A percentile compares a stretch with the other conserved stretches of the same genome.
These are phyloP conservation scores for Craseonycteris thonglongyai DNA, from an alignment of 2,113 vertebrate genomes.

Conservation along the genomic window DNA sequence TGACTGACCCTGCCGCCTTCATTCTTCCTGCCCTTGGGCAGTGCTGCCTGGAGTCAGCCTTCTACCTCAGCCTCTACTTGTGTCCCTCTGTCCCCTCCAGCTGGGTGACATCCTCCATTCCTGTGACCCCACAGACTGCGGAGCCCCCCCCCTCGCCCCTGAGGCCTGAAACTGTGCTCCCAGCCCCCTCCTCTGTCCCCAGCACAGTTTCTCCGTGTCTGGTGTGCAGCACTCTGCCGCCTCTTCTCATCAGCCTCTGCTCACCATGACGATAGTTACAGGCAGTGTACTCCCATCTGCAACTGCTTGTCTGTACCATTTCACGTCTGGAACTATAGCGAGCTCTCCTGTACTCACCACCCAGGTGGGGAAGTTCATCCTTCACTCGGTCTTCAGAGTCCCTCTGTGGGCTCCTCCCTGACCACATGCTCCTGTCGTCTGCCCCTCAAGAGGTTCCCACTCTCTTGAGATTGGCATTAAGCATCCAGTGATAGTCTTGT, in stretches of 20 bases:
- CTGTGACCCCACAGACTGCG: not conserved
- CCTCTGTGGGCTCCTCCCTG: not conserved
- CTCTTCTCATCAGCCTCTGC: not conserved
- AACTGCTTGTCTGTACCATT: not conserved
- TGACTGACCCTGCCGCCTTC: not conserved
- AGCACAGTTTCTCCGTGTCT: not conserved
- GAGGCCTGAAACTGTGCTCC: not conserved
- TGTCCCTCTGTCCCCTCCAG: not conserved
- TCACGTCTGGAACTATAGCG: not conserved
- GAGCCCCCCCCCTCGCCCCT: not conserved
- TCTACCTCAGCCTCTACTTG: not conserved
- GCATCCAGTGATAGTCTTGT: not conserved
- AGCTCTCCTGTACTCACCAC: not conserved
- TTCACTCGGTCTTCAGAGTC: no score
- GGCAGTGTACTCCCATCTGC: no score
- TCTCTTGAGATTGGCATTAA: not conserved
- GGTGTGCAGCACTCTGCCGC: rapidly evolving
- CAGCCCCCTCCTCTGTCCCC: no score
- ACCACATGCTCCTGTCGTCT: no score
- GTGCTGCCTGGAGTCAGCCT: not conserved
- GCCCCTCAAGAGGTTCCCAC: not conserved
- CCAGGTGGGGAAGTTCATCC: not conserved
- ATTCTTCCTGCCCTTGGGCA: not conserved
- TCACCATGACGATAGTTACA: no score
- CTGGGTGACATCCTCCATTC: not conserved